Conservation (phyloP, 64 coral and sea anemone genomes). For the Porites australiensis region DNA sequence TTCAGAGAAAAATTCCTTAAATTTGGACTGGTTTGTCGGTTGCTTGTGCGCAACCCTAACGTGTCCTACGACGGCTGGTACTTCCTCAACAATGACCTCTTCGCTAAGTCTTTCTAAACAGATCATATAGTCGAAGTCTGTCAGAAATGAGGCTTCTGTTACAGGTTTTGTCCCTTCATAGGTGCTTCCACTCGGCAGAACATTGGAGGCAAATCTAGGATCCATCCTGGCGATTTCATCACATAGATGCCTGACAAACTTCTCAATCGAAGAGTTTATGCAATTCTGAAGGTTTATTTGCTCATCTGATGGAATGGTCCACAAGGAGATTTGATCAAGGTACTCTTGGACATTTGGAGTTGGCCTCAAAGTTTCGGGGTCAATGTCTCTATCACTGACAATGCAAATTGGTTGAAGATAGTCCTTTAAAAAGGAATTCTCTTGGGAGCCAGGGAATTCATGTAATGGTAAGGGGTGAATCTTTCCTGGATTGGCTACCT, state of each 20-base stretch:
- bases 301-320: slow-evolving; percentile 4
- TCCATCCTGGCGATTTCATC: slow-evolving; percentile 17
- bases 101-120: slow-evolving; percentile 9
- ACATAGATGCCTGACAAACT: slow-evolving; percentile 18
- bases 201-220: slow-evolving; percentile 24
- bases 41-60: slow-evolving; percentile 23
- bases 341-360: slow-evolving; percentile 13
- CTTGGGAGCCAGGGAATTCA: not conserved
- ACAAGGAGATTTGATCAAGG: slow-evolving; percentile 26
- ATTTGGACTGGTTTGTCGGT: slow-evolving; percentile 10
- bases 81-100: slow-evolving; percentile 26
- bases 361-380: slow-evolving; percentile 21
- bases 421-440: not conserved
- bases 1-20: slow-evolving; percentile 35
- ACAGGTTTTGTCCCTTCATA: slow-evolving; percentile 37
- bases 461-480: not conserved
- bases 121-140: slow-evolving; percentile 38
- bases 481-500: not conserved
- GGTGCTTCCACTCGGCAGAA: slow-evolving; percentile 44
- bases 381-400: not conserved
- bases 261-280: slow-evolving; percentile 34
- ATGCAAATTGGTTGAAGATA: slow-evolving; percentile 39
- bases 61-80: not conserved
- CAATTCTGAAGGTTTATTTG: not conserved
- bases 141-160: not conserved